Percentiles rank a stretch among this genome's conserved stretches.
These are phyloP conservation scores for Chroicocephalus ridibundus DNA, from an alignment of 2,113 vertebrate species.

Conservation along the genomic window DNA sequence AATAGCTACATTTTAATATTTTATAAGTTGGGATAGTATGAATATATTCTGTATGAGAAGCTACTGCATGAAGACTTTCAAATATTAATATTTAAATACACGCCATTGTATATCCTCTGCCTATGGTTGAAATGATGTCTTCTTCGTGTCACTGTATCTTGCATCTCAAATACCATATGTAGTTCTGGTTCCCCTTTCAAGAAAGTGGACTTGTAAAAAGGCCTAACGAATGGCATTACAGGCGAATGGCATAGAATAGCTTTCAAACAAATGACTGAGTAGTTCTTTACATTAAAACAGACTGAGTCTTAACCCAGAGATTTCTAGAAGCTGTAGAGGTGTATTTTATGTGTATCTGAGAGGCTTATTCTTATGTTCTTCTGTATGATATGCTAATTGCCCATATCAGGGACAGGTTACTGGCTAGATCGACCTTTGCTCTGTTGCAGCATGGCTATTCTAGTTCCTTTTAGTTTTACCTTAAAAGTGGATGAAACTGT, in stretches of 20 bases:
- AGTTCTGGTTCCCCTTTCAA: background rate
- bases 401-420: background rate
- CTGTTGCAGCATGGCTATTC: background rate
- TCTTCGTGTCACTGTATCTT: background rate
- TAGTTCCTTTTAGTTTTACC: background rate
- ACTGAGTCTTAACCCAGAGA: background rate
- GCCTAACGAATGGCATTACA: background rate
- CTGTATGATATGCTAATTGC: background rate
- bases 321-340: background rate
- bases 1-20: slow-evolving; percentile 5
- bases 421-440: background rate
- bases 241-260: background rate
- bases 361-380: background rate
- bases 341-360: background rate
- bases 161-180: background rate
- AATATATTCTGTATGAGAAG: background rate
- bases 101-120: background rate
- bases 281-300: background rate
- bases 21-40: background rate
- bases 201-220: background rate
- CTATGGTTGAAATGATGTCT: background rate
- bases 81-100: background rate
- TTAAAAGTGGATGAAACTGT: background rate
- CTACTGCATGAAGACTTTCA: background rate
- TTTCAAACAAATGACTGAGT: background rate